Evolutionary conservation across 2,888 invertebrate genomes (phyloP).

Genomic region (Anoplius nigerrimus): DNA sequence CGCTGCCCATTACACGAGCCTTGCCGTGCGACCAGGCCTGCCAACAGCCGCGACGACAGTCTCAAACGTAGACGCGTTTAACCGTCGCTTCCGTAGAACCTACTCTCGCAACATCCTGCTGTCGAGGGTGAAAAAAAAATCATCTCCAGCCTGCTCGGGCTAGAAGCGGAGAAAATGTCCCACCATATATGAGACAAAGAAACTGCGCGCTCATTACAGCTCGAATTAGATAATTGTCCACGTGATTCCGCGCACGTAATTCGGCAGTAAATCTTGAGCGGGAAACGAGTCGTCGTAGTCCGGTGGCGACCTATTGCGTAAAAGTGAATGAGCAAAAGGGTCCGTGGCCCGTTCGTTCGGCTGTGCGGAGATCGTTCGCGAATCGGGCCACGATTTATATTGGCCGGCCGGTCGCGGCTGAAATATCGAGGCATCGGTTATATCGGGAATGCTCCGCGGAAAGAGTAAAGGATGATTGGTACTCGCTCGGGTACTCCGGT

Average conservation of each 20-base stretch:
- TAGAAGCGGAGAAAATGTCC: no score
- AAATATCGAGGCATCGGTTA: background rate
- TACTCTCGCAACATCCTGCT: background rate
- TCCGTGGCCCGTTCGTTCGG: no score
- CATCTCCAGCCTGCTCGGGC: no score
- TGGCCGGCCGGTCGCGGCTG: background rate
- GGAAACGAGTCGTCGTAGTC: background rate
- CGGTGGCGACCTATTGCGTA: conserved; percentile 6
- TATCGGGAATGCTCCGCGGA: background rate
- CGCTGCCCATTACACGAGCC: no score
- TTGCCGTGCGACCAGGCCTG: no score
- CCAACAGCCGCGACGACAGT: no score
- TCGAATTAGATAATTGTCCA: background rate
- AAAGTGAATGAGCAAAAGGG: background rate
- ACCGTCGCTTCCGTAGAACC: background rate
- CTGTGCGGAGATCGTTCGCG: no score
- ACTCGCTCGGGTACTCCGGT: background rate
- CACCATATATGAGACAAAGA: no score
- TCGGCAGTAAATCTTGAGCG: conserved; percentile 3
- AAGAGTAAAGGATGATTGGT: background rate
- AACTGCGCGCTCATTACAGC: no score
- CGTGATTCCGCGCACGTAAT: background rate
- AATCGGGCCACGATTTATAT: background rate
- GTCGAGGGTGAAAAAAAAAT: no score
- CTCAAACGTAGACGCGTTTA: no score